Percentiles rank a stretch among this genome's conserved stretches.
These are phyloP conservation scores for Sceloporus tristichus DNA, from an alignment of 2,113 vertebrate genomes.

Conservation along the genomic window DNA sequence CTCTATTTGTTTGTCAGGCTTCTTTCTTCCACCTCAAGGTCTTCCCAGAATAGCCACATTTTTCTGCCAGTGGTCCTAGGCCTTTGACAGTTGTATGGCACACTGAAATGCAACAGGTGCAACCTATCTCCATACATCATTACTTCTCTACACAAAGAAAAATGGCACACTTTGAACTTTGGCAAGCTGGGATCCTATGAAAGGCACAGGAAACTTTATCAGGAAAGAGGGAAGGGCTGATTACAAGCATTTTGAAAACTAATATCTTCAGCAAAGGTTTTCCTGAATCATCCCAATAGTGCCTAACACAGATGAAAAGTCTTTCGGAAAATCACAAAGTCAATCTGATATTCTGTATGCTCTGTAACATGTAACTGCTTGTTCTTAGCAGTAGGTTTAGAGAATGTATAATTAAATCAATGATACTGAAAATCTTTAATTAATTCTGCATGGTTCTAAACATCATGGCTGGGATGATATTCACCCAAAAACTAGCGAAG, in stretches of 20 bases:
- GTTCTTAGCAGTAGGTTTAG: neutral
- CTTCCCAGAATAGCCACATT: neutral
- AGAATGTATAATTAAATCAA: neutral
- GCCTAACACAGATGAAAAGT: neutral
- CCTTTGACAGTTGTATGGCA: neutral
- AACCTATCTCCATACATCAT: neutral
- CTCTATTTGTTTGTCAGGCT: neutral
- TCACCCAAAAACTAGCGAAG: neutral
- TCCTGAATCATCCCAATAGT: neutral
- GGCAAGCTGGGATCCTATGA: neutral
- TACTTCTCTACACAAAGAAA: neutral
- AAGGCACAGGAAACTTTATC: too few species aligned
- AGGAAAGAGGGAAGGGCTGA: too few species aligned
- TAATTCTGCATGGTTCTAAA: neutral
- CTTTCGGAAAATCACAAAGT: neutral
- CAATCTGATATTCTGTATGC: neutral
- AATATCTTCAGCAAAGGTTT: neutral
- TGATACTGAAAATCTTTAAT: neutral
- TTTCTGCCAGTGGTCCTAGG: neutral
- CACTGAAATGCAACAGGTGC: neutral
- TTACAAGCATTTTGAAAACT: neutral
- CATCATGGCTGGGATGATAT: neutral
- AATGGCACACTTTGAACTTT: neutral
- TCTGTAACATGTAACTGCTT: neutral
- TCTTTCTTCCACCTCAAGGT: neutral